Evolutionary conservation across 2,797 vertebrate genomes (phyloP).

Genomic region (Arnoldichthys spilopterus): DNA sequence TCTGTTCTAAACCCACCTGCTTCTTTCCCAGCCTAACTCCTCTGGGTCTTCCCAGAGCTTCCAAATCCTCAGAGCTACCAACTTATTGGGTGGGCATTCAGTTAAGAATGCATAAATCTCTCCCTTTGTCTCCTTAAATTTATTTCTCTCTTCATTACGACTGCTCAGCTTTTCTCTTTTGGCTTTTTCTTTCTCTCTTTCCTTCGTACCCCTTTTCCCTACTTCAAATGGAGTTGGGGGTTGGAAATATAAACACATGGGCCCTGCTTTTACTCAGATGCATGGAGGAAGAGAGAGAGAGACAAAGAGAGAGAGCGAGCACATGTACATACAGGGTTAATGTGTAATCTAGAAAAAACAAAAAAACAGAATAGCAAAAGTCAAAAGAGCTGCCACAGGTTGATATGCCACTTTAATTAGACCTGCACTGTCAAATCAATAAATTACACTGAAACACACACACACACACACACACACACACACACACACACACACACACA

Average conservation of each 20-base stretch:
- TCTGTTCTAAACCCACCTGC: too few relatives aligned
- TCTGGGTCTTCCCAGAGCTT: background rate
- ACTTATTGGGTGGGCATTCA: too few relatives aligned
- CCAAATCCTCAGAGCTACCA: background rate
- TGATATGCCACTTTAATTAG: constrained; percentile 10
- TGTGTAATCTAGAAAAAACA: background rate
- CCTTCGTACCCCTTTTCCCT: background rate
- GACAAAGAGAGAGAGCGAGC: background rate
- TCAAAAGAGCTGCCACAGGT: background rate
- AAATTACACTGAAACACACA: constrained; percentile 1
- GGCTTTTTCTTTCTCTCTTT: background rate
- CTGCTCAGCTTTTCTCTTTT: background rate
- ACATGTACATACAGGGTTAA: background rate
- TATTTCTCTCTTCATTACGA: background rate
- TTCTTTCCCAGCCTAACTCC: background rate
- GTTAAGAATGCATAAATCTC: too few relatives aligned
- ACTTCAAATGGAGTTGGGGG: background rate
- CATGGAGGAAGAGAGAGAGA: background rate
- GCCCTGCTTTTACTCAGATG: background rate
- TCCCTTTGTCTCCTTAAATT: background rate
- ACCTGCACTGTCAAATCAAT: background rate
- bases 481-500: constrained; percentile 1
- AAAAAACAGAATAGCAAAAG: background rate
- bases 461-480: background rate
- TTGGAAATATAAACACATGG: constrained; percentile 12